Conservation (phyloP, 2,797 vertebrate genomes). For the Acestrorhynchus altus region DNA sequence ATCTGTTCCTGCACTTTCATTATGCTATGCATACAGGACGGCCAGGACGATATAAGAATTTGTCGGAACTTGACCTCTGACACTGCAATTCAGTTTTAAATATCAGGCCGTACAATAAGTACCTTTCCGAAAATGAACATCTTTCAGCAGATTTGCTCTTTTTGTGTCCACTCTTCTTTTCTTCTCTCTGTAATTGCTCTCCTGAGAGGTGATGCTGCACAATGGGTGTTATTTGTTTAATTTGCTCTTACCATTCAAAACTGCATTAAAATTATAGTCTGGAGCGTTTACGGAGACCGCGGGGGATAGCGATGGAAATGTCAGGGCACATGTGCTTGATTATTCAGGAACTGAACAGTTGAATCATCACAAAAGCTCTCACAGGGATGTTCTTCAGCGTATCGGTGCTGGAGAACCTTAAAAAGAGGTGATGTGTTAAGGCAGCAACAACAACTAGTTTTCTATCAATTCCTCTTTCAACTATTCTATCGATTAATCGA, state of each 20-base stretch:
- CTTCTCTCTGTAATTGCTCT: constrained; percentile 40
- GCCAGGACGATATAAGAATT: not conserved
- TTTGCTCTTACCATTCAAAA: constrained; percentile 43
- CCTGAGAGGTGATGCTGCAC: constrained; percentile 25
- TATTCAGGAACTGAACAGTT: constrained; percentile 14
- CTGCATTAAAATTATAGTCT: constrained; percentile 42
- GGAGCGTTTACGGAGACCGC: not conserved
- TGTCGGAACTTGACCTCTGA: constrained; percentile 13
- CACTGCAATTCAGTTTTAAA: constrained; percentile 11
- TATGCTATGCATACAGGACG: not conserved
- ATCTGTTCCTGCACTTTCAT: constrained; percentile 12
- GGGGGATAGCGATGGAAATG: constrained; percentile 27
- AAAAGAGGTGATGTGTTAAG: too few relatives aligned
- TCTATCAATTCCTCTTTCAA: too few relatives aligned
- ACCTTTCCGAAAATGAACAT: not conserved
- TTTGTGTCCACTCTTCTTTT: not conserved
- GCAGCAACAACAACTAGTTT: too few relatives aligned
- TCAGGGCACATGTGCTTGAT: constrained; percentile 34
- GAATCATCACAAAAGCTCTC: constrained; percentile 14
- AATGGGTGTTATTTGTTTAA: constrained; percentile 48
- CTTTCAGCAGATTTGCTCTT: constrained; percentile 25
- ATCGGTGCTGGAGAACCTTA: not conserved
- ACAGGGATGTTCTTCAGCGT: constrained; percentile 1
- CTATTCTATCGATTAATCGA: too few relatives aligned
- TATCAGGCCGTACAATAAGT: constrained; percentile 11